phyloP scores from a whole-genome alignment of 2,888 invertebrate genomes.

The Cremastinae sp. region DNA sequence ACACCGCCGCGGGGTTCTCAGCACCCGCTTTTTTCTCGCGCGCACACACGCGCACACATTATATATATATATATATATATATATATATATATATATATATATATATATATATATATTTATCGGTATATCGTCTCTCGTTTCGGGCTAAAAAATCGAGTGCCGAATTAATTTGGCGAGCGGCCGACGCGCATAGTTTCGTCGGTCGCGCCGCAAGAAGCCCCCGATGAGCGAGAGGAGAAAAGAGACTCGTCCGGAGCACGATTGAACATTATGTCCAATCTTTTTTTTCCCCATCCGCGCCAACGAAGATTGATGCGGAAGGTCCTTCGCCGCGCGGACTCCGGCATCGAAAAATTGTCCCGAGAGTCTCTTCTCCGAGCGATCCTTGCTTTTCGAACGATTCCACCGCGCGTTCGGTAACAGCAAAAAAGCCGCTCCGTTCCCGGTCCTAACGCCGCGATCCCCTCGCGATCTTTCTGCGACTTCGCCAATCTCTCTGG shows the following conservation, averaged over 20 bases:
- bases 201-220: constrained; percentile 59
- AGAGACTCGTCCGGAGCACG: constrained; percentile 23
- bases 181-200: constrained; percentile 62
- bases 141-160: constrained; percentile 62
- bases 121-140: constrained; percentile 35
- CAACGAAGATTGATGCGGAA: constrained; percentile 70
- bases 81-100: constrained; percentile 12
- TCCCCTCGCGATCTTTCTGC: no score
- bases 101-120: constrained; percentile 26
- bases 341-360: constrained; percentile 63
- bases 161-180: constrained; percentile 66
- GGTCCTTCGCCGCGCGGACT: constrained; percentile 54
- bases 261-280: constrained; percentile 67
- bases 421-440: no score
- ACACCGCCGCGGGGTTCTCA: no score
- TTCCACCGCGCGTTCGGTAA: background rate
- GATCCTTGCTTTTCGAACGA: background rate
- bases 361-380: constrained; percentile 30
- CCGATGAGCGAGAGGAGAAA: constrained; percentile 60
- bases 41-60: no score
- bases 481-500: no score
- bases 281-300: constrained; percentile 54
- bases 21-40: no score
- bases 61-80: no score
- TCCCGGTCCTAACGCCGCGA: no score